These are phyloP conservation scores for Tylochromis polylepis DNA, from an alignment of 2,113 vertebrate species.

Conservation along the genomic window DNA sequence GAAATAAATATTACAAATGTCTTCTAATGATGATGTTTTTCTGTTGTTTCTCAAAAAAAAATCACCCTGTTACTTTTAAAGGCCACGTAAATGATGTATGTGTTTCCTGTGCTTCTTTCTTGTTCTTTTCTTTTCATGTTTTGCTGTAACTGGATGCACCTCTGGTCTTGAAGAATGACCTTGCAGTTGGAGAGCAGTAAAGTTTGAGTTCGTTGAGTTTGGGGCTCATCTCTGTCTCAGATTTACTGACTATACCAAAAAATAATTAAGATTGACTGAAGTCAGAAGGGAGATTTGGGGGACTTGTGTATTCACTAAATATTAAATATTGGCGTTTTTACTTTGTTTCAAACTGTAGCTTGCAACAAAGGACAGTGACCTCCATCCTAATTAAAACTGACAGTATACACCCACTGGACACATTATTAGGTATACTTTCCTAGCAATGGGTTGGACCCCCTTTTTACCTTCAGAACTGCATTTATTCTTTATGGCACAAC, in stretches of 20 bases:
- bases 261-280: not conserved
- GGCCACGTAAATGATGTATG: fast-evolving
- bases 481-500: not conserved
- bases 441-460: not conserved
- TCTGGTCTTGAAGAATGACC: not conserved
- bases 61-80: not conserved
- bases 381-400: not conserved
- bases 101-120: not conserved
- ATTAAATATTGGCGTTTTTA: not conserved
- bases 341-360: not conserved
- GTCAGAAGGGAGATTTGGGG: not conserved
- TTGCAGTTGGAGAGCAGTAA: not conserved
- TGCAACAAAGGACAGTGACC: not conserved
- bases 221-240: not conserved
- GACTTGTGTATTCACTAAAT: not conserved
- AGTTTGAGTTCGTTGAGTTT: not conserved
- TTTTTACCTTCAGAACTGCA: not conserved
- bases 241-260: not conserved
- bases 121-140: not conserved
- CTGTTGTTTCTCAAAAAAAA: not conserved
- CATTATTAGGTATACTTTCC: not conserved
- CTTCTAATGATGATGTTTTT: not conserved
- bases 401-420: not conserved
- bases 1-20: conserved; percentile 58
- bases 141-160: not conserved